Percentiles rank a stretch among this genome's conserved stretches.
These are phyloP conservation scores for Galemys pyrenaicus DNA, from an alignment of 2,113 vertebrate species.

Conservation along the genomic window DNA sequence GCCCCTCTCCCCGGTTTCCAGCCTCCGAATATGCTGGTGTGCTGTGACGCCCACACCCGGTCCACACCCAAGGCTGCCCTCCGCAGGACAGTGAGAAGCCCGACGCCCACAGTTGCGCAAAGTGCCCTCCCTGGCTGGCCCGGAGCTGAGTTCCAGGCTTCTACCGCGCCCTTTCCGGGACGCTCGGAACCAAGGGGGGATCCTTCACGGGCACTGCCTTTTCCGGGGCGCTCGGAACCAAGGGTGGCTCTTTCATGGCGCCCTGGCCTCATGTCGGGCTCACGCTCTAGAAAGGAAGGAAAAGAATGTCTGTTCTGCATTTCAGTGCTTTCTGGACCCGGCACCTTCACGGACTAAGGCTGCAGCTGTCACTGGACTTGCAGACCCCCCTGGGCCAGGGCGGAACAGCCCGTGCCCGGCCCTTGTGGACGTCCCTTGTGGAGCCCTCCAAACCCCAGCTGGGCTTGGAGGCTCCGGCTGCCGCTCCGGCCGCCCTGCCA, in stretches of 20 bases:
- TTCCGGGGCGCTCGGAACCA: no score
- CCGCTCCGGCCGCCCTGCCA: neutral
- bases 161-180: neutral
- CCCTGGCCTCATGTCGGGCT: neutral
- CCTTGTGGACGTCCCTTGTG: no score
- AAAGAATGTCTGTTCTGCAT: neutral
- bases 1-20: neutral
- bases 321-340: neutral
- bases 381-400: neutral
- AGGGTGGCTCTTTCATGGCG: neutral
- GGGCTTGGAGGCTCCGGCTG: neutral
- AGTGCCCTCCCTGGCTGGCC: neutral
- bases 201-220: neutral
- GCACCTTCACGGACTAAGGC: accelerated
- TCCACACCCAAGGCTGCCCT: neutral
- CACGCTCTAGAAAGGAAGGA: neutral
- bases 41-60: neutral
- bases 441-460: no score
- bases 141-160: neutral
- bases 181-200: neutral
- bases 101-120: neutral
- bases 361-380: neutral
- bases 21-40: neutral
- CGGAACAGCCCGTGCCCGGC: neutral
- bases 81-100: neutral